These are phyloP conservation scores for Lepilemur ruficaudatus DNA, from an alignment of 2,797 vertebrate species.

Conservation along the genomic window DNA sequence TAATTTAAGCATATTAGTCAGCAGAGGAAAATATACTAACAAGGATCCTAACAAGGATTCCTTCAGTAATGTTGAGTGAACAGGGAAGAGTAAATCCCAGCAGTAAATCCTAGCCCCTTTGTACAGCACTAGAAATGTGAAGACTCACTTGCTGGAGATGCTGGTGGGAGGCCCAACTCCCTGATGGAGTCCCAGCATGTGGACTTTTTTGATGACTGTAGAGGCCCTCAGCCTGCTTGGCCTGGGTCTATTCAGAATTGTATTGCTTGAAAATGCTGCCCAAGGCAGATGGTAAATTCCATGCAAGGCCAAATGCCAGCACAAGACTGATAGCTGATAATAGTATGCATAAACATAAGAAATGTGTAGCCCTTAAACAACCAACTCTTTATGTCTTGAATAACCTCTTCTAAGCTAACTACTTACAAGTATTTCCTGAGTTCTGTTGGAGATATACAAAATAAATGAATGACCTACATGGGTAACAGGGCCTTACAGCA, in stretches of 20 bases:
- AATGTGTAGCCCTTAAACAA: not conserved
- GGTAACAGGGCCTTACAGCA: not conserved
- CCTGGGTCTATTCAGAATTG: not conserved
- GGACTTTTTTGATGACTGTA: not conserved
- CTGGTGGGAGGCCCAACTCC: not conserved
- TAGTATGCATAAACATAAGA: not conserved
- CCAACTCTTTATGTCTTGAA: not conserved
- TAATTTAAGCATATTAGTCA: not conserved
- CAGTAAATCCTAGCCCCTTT: not conserved
- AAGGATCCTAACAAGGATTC: not conserved
- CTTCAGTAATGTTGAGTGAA: not conserved
- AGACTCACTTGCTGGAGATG: not conserved
- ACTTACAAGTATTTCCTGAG: not conserved
- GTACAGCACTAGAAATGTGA: not conserved
- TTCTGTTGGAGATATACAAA: not conserved
- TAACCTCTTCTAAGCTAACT: not conserved
- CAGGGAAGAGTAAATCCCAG: not conserved
- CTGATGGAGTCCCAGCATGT: not conserved
- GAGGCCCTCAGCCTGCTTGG: rapidly evolving
- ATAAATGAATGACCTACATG: not conserved
- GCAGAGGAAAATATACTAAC: not conserved
- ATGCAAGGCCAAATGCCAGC: not conserved
- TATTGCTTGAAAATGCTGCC: not conserved
- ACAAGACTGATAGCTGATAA: not conserved
- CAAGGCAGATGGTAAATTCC: not conserved